These are phyloP conservation scores for Porites lobata DNA, from an alignment of 92 coral and sea anemone species.

Conservation along the genomic window DNA sequence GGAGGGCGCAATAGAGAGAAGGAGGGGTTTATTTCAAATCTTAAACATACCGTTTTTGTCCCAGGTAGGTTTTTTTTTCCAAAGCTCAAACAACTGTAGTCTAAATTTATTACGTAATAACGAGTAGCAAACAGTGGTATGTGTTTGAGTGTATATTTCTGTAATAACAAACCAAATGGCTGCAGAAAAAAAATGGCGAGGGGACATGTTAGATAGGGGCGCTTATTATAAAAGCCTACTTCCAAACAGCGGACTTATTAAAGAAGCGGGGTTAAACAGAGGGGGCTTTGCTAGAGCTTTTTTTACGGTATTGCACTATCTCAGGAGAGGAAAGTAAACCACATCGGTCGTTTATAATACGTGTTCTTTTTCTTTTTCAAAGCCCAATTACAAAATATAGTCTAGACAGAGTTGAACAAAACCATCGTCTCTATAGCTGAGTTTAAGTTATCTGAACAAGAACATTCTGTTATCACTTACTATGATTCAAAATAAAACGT, in stretches of 20 bases:
- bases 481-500: too few relatives aligned
- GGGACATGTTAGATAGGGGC: neutral
- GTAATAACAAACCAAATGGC: neutral
- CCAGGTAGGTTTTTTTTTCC: constrained; percentile 7
- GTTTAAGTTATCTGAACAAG: too few relatives aligned
- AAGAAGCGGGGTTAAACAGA: too few relatives aligned
- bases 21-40: constrained; percentile 26
- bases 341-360: too few relatives aligned
- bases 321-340: too few relatives aligned
- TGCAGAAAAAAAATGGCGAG: constrained; percentile 1
- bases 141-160: constrained; percentile 5
- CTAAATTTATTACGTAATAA: constrained; percentile 15
- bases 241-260: too few relatives aligned
- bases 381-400: neutral
- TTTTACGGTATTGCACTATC: too few relatives aligned
- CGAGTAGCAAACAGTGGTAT: constrained; percentile 16
- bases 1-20: constrained; percentile 1
- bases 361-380: neutral
- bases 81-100: constrained; percentile 23
- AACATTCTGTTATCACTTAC: too few relatives aligned
- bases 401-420: constrained; percentile 2
- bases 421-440: neutral
- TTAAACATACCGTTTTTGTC: constrained; percentile 27
- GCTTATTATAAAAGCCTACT: too few relatives aligned
- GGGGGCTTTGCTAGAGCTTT: too few relatives aligned